Base-by-base conservation (phyloP, 2,113 vertebrate species). In the Toxotes jaculatrix region DNA sequence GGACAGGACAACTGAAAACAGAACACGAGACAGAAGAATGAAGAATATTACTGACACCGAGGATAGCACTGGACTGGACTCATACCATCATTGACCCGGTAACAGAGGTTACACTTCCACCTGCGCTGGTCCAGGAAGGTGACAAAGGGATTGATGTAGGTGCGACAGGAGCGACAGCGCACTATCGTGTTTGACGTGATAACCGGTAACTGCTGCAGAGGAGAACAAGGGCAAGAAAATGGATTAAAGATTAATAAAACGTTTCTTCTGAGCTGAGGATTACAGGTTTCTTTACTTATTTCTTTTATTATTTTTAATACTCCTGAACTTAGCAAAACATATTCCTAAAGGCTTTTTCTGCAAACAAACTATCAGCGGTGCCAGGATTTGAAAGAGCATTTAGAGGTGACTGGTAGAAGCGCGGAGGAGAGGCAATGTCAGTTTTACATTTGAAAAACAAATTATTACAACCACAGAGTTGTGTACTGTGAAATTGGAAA, bases 31-130 rank as follows among this genome's bases (percentile, higher is more conserved):
- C 7, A 36, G 27, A 45, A 23, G 9, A 21, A 21, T 36, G 4
- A 36, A 36, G 36, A 36, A 36, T 36, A 36, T 36, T 36, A 36
- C 4, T 36, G 36, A 36, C 36, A 36, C 7, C 8, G 23, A 19
- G n/a, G 55, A 32, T 23, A 55, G 63, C 1, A 38, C 12, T 0
- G 2, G 16, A 42, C 1, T 1, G 36, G 32, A 14, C 14, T 65
- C 95, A 45, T 92, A 99, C 98, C 98, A 63, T 99, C 98, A 27
- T 99, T 99, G 89, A 99, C 96, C 88, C 97, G 93, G 74, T 99
- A 99, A 84, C 98, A 99, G 40, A 99, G 95, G 90, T 99, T 99
- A 88, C 98, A 99, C 81, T 99, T 99, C 98, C 98, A 99, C 77
- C 98, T 92, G 61, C 97, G 96, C 70, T 99, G 98, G 89, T 99